Percentiles rank a stretch among this genome's conserved stretches.
Evolutionary conservation across 2,113 vertebrate genomes (phyloP).

Genomic region (Athene cunicularia): DNA sequence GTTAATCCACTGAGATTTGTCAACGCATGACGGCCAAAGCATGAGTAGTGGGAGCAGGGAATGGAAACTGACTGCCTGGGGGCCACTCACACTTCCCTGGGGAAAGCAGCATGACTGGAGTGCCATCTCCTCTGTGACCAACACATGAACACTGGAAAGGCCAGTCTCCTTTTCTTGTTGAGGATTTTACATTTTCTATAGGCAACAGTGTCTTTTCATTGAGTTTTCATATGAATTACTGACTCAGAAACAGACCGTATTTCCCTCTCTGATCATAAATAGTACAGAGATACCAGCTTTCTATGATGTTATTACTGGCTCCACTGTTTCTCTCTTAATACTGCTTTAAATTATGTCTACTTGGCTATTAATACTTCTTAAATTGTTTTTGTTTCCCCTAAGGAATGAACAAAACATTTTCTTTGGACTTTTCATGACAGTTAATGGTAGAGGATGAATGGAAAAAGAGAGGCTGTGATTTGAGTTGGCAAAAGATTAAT

Average conservation of each 20-base stretch:
- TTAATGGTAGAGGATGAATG: neutral
- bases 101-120: neutral
- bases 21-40: neutral
- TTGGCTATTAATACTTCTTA: neutral
- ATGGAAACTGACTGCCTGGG: neutral
- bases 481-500: neutral
- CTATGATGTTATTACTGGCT: neutral
- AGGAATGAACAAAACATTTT: constrained; percentile 12
- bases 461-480: neutral
- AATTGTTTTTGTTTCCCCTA: constrained; percentile 5
- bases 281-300: neutral
- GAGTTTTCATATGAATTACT: neutral
- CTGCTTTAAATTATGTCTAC: neutral
- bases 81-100: neutral
- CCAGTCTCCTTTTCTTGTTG: neutral
- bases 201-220: neutral
- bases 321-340: neutral
- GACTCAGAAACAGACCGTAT: neutral
- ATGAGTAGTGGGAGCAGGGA: neutral
- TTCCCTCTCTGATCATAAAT: neutral
- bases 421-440: neutral
- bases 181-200: neutral
- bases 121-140: neutral
- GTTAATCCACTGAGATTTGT: neutral
- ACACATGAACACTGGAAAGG: neutral